Evolutionary conservation across 2,888 invertebrate species (phyloP).

Genomic region (Bedellia somnulentella): DNA sequence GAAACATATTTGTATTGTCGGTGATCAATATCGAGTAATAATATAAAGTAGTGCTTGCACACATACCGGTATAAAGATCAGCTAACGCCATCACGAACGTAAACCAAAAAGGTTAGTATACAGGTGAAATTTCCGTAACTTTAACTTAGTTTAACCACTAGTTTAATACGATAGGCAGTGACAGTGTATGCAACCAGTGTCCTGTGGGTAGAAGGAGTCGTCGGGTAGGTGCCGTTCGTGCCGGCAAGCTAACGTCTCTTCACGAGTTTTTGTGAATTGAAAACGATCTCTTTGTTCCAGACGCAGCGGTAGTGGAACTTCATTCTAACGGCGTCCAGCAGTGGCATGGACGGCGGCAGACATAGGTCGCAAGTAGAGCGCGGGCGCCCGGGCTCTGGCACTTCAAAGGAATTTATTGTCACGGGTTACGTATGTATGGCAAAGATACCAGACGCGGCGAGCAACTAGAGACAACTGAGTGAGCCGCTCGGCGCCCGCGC

Average conservation of each 20-base stretch:
- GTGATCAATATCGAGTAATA: too few relatives aligned
- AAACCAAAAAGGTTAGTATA: too few relatives aligned
- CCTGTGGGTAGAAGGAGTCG: too few relatives aligned
- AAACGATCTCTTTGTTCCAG: constrained; percentile 91
- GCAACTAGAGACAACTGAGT: constrained; percentile 29
- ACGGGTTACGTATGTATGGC: constrained; percentile 19
- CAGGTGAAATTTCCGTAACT: too few relatives aligned
- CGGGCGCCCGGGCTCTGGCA: constrained; percentile 40
- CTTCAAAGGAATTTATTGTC: constrained; percentile 53
- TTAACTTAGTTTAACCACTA: too few relatives aligned
- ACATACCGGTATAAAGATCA: constrained; percentile 52
- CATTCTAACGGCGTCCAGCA: constrained; percentile 57
- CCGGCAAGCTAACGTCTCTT: constrained; percentile 89
- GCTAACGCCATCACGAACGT: constrained; percentile 45
- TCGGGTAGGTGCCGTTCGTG: too few relatives aligned
- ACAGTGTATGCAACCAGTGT: too few relatives aligned
- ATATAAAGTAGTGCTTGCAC: too few relatives aligned
- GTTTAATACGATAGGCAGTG: too few relatives aligned
- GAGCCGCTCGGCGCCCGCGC: constrained; percentile 17
- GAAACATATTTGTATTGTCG: too few relatives aligned
- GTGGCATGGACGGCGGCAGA: constrained; percentile 46
- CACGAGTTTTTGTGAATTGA: constrained; percentile 90
- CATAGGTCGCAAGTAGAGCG: constrained; percentile 50
- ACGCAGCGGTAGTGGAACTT: constrained; percentile 84
- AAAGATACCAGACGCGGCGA: constrained; percentile 40